phyloP scores from a whole-genome alignment of 1,140 invertebrate genomes.

The Bombus sibiricus region DNA sequence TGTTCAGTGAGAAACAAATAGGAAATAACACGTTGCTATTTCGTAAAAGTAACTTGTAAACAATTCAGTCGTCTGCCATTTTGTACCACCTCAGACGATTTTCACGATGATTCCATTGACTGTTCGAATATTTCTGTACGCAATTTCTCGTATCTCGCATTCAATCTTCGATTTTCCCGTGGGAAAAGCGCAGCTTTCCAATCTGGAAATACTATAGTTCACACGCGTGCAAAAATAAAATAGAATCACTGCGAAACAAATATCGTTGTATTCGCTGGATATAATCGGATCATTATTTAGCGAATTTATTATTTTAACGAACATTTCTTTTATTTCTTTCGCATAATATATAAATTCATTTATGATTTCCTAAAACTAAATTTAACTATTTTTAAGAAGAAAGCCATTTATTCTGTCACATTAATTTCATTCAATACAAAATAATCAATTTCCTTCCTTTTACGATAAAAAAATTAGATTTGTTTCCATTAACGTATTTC shows the following conservation, averaged over 20 bases:
- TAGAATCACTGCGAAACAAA: background rate
- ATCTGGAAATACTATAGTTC: constrained; percentile 17
- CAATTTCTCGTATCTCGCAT: constrained; percentile 14
- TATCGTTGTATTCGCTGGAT: background rate
- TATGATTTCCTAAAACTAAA: background rate
- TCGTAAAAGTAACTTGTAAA: constrained; percentile 1
- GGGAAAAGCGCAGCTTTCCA: constrained; percentile 21
- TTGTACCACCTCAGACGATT: constrained; percentile 16
- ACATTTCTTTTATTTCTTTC: background rate
- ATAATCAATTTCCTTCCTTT: background rate
- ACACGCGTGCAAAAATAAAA: background rate
- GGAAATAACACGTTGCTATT: background rate
- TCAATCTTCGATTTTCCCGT: constrained; percentile 36
- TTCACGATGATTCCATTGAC: constrained; percentile 37
- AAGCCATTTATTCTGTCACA: background rate
- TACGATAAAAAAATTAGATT: constrained; percentile 8
- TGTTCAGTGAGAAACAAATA: background rate
- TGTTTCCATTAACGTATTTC: constrained; percentile 18
- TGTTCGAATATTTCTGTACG: background rate
- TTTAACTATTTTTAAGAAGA: no score
- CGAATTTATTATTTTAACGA: background rate
- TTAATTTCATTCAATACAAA: background rate
- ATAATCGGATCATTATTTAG: background rate
- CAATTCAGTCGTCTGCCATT: constrained; percentile 1
- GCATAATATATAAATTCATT: background rate